These are phyloP conservation scores for Alfaro cultratus DNA, from an alignment of 2,797 vertebrate genomes.

Conservation along the genomic window DNA sequence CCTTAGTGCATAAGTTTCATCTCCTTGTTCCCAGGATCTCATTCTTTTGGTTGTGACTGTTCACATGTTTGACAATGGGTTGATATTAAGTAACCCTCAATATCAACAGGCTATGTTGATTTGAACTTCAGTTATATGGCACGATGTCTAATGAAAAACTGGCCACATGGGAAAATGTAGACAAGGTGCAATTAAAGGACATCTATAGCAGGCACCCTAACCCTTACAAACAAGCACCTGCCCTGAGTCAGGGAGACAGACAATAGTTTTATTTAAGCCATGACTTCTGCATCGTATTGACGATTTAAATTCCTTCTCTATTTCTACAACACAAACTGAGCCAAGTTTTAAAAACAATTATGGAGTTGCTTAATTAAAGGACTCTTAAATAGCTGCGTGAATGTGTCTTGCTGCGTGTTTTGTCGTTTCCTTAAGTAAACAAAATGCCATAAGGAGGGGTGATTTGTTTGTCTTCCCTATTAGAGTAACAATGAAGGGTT, in stretches of 20 bases:
- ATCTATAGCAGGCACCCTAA: background rate
- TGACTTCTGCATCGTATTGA: background rate
- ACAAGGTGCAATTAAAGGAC: background rate
- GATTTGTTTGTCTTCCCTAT: constrained; percentile 60
- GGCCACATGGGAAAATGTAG: too few species aligned
- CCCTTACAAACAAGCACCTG: background rate
- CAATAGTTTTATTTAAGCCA: background rate
- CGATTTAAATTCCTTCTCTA: constrained; percentile 12
- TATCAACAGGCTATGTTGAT: background rate
- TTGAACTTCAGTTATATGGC: background rate
- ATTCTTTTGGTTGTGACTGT: background rate
- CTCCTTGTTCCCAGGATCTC: background rate
- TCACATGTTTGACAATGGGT: background rate
- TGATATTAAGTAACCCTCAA: too few species aligned
- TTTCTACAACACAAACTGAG: constrained; percentile 8
- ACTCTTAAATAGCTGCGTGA: constrained; percentile 10
- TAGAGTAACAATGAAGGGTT: constrained; percentile 46
- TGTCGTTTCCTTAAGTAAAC: constrained; percentile 30
- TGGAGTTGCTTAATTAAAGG: constrained; percentile 32
- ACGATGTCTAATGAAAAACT: background rate
- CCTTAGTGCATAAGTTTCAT: background rate
- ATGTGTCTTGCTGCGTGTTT: background rate
- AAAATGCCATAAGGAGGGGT: constrained; percentile 35
- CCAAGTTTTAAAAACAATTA: constrained; percentile 33
- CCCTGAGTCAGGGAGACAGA: background rate